A percentile compares a stretch with the other conserved stretches of the same genome.
These are phyloP conservation scores for Trissolcus japonicus DNA, from an alignment of 2,888 invertebrate species.

Conservation along the genomic window DNA sequence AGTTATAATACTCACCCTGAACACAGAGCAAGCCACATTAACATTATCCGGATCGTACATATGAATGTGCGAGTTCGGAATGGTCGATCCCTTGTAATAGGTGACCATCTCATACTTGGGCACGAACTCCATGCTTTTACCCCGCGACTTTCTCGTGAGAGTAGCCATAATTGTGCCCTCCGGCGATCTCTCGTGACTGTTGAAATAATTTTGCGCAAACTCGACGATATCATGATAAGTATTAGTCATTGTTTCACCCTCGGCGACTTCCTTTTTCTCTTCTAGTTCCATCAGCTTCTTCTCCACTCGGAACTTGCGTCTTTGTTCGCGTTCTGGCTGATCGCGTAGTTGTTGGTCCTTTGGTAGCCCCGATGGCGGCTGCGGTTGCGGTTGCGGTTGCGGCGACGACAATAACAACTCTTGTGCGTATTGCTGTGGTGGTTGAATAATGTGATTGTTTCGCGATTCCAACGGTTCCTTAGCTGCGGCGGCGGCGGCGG, in stretches of 20 bases:
- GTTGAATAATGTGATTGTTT: constrained; percentile 49
- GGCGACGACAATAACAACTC: neutral
- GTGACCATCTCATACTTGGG: constrained; percentile 96
- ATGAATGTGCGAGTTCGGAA: constrained; percentile 95
- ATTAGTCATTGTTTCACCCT: constrained; percentile 61
- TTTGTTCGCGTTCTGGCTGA: constrained; percentile 83
- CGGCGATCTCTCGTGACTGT: constrained; percentile 89
- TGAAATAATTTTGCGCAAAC: constrained; percentile 95
- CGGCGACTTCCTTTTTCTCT: constrained; percentile 76
- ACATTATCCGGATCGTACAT: constrained; percentile 97
- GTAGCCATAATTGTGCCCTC: constrained; percentile 94
- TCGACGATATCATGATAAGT: constrained; percentile 89
- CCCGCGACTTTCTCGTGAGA: constrained; percentile 84
- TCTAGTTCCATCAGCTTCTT: constrained; percentile 90
- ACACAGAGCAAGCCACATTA: constrained; percentile 91
- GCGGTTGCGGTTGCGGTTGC: constrained; percentile 56
- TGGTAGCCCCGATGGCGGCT: constrained; percentile 60
- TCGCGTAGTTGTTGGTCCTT: constrained; percentile 67
- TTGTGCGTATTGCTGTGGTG: constrained; percentile 58
- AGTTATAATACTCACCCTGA: constrained; percentile 83
- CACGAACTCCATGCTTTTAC: constrained; percentile 85
- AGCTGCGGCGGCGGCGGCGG: constrained; percentile 64
- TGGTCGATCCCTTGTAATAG: constrained; percentile 90
- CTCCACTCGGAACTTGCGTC: constrained; percentile 90
- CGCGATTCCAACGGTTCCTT: constrained; percentile 62